Evolutionary conservation across 2,888 invertebrate species (phyloP).

Genomic region (Cephonodes hylas): DNA sequence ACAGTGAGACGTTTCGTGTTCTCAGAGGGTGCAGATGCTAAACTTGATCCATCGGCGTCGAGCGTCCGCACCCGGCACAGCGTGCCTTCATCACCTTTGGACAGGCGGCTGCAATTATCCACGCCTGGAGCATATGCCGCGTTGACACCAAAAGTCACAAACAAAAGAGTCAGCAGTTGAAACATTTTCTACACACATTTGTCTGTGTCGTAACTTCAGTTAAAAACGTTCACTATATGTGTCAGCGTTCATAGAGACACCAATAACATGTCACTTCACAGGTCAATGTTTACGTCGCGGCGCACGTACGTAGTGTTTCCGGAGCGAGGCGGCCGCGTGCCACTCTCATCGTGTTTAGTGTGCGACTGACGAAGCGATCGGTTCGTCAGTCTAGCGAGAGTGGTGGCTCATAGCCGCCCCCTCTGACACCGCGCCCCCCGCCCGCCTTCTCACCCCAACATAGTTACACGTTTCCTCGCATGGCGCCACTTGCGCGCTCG

Average conservation of each 20-base stretch:
- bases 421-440: constrained; percentile 52
- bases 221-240: constrained; percentile 49
- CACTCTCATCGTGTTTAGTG: constrained; percentile 67
- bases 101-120: constrained; percentile 62
- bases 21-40: constrained; percentile 83
- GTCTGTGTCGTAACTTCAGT: constrained; percentile 49
- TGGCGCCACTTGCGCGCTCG: constrained; percentile 75
- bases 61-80: constrained; percentile 86
- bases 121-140: constrained; percentile 69
- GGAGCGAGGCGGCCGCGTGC: constrained; percentile 64
- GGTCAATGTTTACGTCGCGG: constrained; percentile 73
- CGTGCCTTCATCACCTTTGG: constrained; percentile 78
- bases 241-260: constrained; percentile 44
- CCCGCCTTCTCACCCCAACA: constrained; percentile 58
- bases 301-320: constrained; percentile 53
- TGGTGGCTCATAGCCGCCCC: constrained; percentile 66
- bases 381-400: constrained; percentile 59
- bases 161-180: constrained; percentile 75
- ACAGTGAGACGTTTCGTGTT: constrained; percentile 87
- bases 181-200: constrained; percentile 77
- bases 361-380: constrained; percentile 64
- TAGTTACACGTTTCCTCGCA: constrained; percentile 74
- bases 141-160: constrained; percentile 76
- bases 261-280: constrained; percentile 61
- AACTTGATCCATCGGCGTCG: constrained; percentile 84